phyloP scores from a whole-genome alignment of 2,888 invertebrate genomes.

The Rotaria macrura region DNA sequence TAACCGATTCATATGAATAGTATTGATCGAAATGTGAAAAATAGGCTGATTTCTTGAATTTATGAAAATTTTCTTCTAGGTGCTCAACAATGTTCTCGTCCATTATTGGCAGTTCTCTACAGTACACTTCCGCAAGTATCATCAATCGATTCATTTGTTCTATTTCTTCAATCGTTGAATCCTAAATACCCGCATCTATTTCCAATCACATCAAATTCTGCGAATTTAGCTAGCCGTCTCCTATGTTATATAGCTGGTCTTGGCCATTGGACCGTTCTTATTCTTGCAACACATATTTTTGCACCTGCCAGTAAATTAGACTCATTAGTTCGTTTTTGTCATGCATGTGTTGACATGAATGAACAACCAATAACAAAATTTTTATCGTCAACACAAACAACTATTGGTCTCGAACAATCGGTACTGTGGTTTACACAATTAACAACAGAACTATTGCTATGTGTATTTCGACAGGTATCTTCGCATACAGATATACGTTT shows the following conservation, averaged over 20 bases:
- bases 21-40: too few species aligned
- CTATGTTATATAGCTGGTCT: not conserved
- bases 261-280: not conserved
- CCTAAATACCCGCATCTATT: not conserved
- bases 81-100: constrained; percentile 1
- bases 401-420: not conserved
- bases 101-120: not conserved
- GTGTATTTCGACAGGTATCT: not conserved
- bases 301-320: not conserved
- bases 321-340: not conserved
- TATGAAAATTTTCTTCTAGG: not conserved
- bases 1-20: too few species aligned
- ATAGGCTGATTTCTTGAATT: too few species aligned
- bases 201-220: not conserved
- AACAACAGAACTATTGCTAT: not conserved
- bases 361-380: not conserved
- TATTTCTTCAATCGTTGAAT: constrained; percentile 21
- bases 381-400: not conserved
- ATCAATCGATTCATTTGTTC: not conserved
- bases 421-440: not conserved
- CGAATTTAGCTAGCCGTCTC: not conserved
- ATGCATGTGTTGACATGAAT: not conserved
- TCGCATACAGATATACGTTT: not conserved
- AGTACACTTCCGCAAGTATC: not conserved
- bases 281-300: not conserved